Evolutionary conservation across 2,797 vertebrate genomes (phyloP), one percentile per base, ranked within the genome.

Genomic region (Scarus forsteni): DNA sequence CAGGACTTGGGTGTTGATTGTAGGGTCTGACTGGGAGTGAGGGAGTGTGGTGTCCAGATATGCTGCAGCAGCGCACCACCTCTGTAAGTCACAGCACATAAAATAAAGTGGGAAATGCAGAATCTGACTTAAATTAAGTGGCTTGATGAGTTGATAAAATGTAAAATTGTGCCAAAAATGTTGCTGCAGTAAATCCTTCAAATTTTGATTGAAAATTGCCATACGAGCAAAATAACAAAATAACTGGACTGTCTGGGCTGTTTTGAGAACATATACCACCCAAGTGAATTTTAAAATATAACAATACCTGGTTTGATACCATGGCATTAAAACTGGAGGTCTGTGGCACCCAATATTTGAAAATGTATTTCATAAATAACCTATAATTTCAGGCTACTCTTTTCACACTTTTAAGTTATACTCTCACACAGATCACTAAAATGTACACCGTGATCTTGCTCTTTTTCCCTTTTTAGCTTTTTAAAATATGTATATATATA

Each of bases 1-100:
- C 70, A 66, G 88, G 65, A 73, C 60, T 58, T 38, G 75, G 74
- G 70, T 75, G 84, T 78, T 72, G 86, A 84, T 80, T 86, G 72
- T 81, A 74, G 75, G 71, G 65, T 60, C 63, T 35, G 66, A 56
- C 70, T 74, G 55, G 61, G 66, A 64, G 59, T 53, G 56, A 62
- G 66, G 67, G 69, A 40, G 73, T 51, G 74, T 66, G 77, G 69
- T 84, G 77, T 79, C 71, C 50, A 64, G 79, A 79, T 79, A 60
- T 76, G 67, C 75, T 60, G 69, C 69, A 45, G 70, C 52, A 10
- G 27, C 36, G 44, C 39, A 48, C 38, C 35, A 42, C 64, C 57
- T 9, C 8, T 66, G 49, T 55, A 60, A 78, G 81, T 75, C 62
- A 56, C 79, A 79, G 86, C 79, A 85, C 87, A 85, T 79, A 86